A percentile compares a stretch with the other conserved stretches of the same genome.
These are phyloP conservation scores for Elysia crispata DNA, from an alignment of 2,888 invertebrate genomes.

Conservation along the genomic window DNA sequence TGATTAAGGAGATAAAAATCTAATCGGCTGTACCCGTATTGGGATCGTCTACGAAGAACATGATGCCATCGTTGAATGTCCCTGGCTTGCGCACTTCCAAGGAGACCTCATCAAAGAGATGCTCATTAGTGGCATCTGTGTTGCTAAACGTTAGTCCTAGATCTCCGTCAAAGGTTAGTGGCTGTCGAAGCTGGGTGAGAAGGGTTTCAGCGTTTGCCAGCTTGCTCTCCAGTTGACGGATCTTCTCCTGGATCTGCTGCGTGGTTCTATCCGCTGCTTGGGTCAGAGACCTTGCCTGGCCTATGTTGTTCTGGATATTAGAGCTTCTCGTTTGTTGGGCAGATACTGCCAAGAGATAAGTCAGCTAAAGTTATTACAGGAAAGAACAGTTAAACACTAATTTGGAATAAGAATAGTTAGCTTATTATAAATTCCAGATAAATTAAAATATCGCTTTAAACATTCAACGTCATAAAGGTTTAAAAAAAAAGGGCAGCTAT, in stretches of 20 bases:
- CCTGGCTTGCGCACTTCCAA: constrained; percentile 54
- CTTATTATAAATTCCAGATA: too few relatives aligned
- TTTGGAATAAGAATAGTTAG: too few relatives aligned
- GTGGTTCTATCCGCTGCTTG: not conserved
- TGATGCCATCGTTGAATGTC: constrained; percentile 47
- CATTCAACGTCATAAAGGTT: too few relatives aligned
- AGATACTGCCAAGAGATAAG: too few relatives aligned
- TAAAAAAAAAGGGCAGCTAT: too few relatives aligned
- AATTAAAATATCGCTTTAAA: too few relatives aligned
- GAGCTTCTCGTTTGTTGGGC: not conserved
- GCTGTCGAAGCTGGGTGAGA: constrained; percentile 41
- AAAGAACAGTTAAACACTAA: too few relatives aligned
- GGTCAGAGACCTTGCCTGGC: not conserved
- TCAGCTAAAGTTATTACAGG: too few relatives aligned
- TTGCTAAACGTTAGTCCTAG: constrained; percentile 49
- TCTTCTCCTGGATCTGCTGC: constrained; percentile 12
- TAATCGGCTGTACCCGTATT: constrained; percentile 26
- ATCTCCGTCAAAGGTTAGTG: constrained; percentile 56
- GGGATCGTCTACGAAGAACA: constrained; percentile 60
- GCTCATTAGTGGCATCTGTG: constrained; percentile 31
- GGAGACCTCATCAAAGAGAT: constrained; percentile 50
- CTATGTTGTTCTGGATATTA: constrained; percentile 7
- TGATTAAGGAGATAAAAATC: not conserved
- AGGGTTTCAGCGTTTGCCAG: constrained; percentile 37
- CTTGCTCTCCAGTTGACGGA: constrained; percentile 37